A percentile compares a stretch with the other conserved stretches of the same genome.
phyloP scores from a whole-genome alignment of 2,888 invertebrate species.

The Gisinianus flammeolus region DNA sequence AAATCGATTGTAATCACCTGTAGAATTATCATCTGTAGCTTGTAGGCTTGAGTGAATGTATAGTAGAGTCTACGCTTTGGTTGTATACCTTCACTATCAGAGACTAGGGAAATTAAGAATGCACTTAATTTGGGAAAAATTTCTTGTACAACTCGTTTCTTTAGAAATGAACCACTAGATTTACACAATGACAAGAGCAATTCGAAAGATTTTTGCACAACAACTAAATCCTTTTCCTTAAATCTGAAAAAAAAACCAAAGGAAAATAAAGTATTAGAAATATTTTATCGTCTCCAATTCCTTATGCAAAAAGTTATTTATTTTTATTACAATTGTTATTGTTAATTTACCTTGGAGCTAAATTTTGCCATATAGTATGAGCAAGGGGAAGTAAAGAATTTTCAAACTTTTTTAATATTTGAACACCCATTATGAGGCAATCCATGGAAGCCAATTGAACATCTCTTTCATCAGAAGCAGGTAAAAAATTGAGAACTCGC shows the following conservation, averaged over 20 bases:
- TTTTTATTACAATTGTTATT: slow-evolving; percentile 3
- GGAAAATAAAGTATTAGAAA: not conserved
- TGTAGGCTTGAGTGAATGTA: slow-evolving; percentile 56
- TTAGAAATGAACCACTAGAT: slow-evolving; percentile 49
- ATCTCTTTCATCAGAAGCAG: slow-evolving; percentile 39
- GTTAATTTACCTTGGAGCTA: slow-evolving; percentile 50
- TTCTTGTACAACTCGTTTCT: slow-evolving; percentile 52
- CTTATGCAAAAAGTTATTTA: not conserved
- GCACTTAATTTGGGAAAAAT: slow-evolving; percentile 53
- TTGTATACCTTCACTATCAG: slow-evolving; percentile 46
- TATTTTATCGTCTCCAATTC: not conserved
- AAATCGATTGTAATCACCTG: slow-evolving; percentile 42
- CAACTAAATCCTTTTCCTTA: slow-evolving; percentile 50
- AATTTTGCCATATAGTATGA: slow-evolving; percentile 55
- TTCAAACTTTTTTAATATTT: slow-evolving; percentile 44
- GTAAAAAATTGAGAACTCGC: slow-evolving; percentile 52
- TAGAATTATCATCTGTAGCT: slow-evolving; percentile 53
- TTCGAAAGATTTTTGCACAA: slow-evolving; percentile 55
- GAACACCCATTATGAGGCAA: slow-evolving; percentile 49
- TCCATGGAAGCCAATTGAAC: slow-evolving; percentile 51
- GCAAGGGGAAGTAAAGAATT: slow-evolving; percentile 51
- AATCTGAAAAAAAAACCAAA: slow-evolving; percentile 43
- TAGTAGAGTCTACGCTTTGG: slow-evolving; percentile 52
- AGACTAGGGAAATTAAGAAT: slow-evolving; percentile 43
- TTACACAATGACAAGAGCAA: slow-evolving; percentile 46